Evolutionary conservation across 2,888 invertebrate species (phyloP), one percentile per base, ranked within the genome.

Genomic region (Ptycholaimellus sp.): DNA sequence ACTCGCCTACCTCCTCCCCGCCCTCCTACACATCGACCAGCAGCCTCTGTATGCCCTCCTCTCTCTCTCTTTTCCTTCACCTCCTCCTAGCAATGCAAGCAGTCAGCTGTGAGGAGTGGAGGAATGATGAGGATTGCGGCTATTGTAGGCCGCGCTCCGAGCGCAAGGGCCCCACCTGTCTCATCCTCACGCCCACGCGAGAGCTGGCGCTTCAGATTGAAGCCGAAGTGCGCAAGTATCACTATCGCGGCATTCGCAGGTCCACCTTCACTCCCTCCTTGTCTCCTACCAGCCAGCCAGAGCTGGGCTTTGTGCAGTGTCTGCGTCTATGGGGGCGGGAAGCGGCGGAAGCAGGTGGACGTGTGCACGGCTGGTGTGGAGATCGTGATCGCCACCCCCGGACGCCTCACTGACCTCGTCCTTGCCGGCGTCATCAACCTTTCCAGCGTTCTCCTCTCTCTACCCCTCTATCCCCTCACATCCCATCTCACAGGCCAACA

Each of bases 321-420:
- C 14, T 87, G 87, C 55, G 60, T 90, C 1, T 90, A 87, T 62
- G 90, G 87, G 35, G 87, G 87, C 17, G 83, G 76, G 1, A 72
- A 70, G 56, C 68, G 83, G 0, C 67, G 69, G 25, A 71, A 74
- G 36, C 87, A 90, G 63, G 72, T 83, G 4, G 68, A 69, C 40
- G 62, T 65, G 6, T 70, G 82, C 1, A 64, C 69, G 1, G 66
- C 68, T 44, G 85, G 82, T n/a, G 79, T 81, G 0, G 80, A 87
- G 58, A 83, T 90, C 42, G 74, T 87, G 0, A 83, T 90, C 47
- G 87, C 85, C 4, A 90, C 87, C 2, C 87, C 87, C 0, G 87
- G 87, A 2, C 68, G 87, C 37, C 66, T 90, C 1, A 82, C 82
- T 59, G 87, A 90, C 64, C 67, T 90, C n/a, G 70, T 79, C 1